phyloP scores from a whole-genome alignment of 1,140 invertebrate genomes.

The Melipona quadrifasciata region DNA sequence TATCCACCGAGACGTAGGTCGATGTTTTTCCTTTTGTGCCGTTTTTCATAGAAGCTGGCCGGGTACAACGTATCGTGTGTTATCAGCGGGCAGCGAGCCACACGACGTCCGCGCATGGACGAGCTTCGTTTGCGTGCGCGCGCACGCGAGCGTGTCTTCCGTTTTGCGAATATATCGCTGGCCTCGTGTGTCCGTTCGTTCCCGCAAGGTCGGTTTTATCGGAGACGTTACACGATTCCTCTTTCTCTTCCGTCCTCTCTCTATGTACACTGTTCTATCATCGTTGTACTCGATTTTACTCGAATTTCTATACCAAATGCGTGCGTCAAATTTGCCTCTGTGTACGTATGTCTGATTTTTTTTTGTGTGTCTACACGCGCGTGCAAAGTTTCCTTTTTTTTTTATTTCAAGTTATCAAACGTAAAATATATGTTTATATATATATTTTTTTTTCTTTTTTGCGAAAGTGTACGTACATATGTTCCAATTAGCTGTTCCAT shows the following conservation, averaged over 20 bases:
- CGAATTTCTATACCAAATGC: background rate
- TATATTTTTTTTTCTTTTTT: background rate
- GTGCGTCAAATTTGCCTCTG: background rate
- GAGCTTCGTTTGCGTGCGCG: conserved; percentile 41
- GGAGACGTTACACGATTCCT: background rate
- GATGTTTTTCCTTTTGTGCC: conserved; percentile 47
- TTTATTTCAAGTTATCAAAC: background rate
- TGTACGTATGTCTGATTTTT: background rate
- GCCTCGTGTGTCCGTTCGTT: conserved; percentile 19
- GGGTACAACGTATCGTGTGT: conserved; percentile 23
- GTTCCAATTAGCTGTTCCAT: background rate
- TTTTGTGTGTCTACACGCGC: background rate
- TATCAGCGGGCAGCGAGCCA: conserved; percentile 38
- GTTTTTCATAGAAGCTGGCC: conserved; percentile 53
- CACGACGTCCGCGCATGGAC: conserved; percentile 51
- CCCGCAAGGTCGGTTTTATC: background rate
- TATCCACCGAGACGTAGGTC: background rate
- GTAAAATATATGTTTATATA: background rate
- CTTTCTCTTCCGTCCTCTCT: conserved; percentile 33
- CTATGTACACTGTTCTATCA: background rate
- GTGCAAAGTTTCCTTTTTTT: background rate
- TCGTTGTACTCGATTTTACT: background rate
- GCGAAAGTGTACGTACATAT: background rate
- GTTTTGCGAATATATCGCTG: conserved; percentile 2
- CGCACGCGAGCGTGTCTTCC: conserved; percentile 43